Conservation (phyloP, 2,797 vertebrate species). For the Florisuga fusca region DNA sequence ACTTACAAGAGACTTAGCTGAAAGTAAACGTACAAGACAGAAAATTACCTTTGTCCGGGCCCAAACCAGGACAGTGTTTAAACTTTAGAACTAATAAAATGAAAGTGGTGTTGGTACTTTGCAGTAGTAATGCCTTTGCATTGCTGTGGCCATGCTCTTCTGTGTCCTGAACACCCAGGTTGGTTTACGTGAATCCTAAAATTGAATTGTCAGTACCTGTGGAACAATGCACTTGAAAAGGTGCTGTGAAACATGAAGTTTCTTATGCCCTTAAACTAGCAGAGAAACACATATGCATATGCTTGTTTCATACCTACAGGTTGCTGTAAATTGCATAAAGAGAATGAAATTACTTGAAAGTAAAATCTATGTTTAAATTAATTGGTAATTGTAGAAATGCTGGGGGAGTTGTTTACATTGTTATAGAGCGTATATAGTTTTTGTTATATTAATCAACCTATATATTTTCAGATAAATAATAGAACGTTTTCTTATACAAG, state of each 20-base stretch:
- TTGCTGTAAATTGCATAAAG: neutral
- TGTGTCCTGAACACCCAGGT: neutral
- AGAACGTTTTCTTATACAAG: neutral
- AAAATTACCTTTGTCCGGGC: too few species aligned
- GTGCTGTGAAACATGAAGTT: neutral
- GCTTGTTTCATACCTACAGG: neutral
- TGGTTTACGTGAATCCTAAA: neutral
- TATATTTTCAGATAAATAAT: neutral
- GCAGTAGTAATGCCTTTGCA: neutral
- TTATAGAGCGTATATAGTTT: neutral
- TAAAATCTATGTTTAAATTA: neutral
- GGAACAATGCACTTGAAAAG: neutral
- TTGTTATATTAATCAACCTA: neutral
- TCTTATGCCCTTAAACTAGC: neutral
- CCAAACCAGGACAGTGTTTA: neutral
- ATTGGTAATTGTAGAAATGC: neutral
- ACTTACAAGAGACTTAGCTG: too few species aligned
- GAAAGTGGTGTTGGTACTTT: neutral
- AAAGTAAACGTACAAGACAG: too few species aligned
- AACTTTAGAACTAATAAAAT: neutral
- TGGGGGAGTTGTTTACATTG: neutral
- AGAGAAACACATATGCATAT: neutral
- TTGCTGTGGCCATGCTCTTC: neutral
- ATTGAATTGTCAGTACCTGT: neutral
- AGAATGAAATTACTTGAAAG: neutral